phyloP scores from a whole-genome alignment of 2,888 invertebrate genomes.

The Drosophila neotestacea region DNA sequence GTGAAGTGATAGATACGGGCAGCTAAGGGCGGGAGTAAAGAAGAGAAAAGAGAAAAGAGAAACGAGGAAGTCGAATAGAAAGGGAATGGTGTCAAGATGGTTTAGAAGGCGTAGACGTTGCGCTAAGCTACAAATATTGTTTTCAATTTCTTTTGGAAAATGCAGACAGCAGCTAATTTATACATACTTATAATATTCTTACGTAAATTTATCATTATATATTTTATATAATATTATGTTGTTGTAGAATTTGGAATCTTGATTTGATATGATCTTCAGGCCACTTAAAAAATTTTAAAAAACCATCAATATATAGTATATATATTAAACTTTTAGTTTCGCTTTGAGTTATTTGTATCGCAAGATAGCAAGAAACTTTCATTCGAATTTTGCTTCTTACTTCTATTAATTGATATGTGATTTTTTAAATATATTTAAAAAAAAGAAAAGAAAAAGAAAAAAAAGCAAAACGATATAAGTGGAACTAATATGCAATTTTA shows the following conservation, averaged over 20 bases:
- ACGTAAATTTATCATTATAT: conserved; percentile 6
- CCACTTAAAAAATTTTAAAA: conserved; percentile 11
- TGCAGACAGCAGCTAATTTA: conserved; percentile 64
- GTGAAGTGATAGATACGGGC: conserved; percentile 27
- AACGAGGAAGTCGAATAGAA: background rate
- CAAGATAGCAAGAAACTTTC: conserved; percentile 36
- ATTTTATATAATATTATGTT: conserved; percentile 11
- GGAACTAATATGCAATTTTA: conserved; percentile 61
- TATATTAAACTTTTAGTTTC: conserved; percentile 47
- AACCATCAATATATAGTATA: conserved; percentile 18
- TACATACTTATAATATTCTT: conserved; percentile 12
- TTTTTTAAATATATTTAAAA: conserved; percentile 52
- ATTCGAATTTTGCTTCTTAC: conserved; percentile 44
- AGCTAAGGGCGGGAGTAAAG: conserved; percentile 13
- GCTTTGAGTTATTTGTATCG: conserved; percentile 38
- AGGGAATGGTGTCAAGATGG: conserved; percentile 11
- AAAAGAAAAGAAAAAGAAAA: background rate
- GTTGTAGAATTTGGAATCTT: conserved; percentile 35
- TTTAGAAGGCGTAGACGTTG: conserved; percentile 51
- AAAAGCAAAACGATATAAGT: background rate
- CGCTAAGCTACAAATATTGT: conserved; percentile 56
- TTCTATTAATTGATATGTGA: conserved; percentile 74
- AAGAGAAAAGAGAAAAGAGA: background rate
- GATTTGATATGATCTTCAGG: conserved; percentile 26
- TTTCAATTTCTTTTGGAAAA: conserved; percentile 45